A percentile compares a stretch with the other conserved stretches of the same genome.
These are phyloP conservation scores for Sylvilagus bachmani DNA, from an alignment of 2,113 vertebrate genomes.

Conservation along the genomic window DNA sequence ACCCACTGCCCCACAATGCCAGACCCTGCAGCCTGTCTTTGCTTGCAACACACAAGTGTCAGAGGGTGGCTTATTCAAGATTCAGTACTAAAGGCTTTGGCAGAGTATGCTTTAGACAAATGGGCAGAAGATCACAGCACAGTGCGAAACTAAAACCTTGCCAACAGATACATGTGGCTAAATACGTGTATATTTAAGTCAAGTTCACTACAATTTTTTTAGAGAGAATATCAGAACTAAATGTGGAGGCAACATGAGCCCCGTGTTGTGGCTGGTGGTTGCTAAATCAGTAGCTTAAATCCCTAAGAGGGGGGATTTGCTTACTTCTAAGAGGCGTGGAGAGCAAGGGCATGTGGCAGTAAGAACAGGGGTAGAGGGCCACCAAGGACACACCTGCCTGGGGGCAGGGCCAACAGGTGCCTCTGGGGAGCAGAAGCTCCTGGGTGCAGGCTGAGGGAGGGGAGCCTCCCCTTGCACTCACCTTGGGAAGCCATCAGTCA, in stretches of 20 bases:
- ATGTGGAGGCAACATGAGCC: background rate
- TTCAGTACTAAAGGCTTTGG: background rate
- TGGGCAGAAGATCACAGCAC: background rate
- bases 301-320: no score
- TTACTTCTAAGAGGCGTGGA: background rate
- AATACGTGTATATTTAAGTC: background rate
- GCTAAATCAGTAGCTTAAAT: no score
- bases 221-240: background rate
- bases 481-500: background rate
- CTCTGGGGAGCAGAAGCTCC: background rate
- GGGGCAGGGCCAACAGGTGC: background rate
- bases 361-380: rapidly evolving
- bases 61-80: background rate
- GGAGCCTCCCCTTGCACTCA: no score
- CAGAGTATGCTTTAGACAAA: background rate
- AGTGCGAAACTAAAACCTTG: background rate
- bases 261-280: background rate
- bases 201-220: background rate
- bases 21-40: background rate
- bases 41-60: background rate
- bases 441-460: no score
- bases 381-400: background rate
- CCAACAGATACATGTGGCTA: background rate
- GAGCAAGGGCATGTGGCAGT: background rate
- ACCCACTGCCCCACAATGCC: no score